Percentiles rank a stretch among this genome's conserved stretches.
phyloP scores from a whole-genome alignment of 2,888 invertebrate species.

The Agrochola macilenta region DNA sequence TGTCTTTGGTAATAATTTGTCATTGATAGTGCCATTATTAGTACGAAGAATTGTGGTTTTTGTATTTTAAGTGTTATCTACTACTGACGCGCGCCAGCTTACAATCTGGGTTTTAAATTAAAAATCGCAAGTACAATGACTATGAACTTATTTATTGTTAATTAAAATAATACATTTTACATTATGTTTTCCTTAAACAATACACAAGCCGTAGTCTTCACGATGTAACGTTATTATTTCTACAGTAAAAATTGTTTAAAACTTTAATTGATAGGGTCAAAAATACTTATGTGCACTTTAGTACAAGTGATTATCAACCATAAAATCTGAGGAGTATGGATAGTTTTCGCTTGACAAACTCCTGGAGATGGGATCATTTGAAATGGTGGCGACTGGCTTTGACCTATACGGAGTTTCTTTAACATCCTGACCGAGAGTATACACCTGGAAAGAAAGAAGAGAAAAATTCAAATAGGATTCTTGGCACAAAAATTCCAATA shows the following conservation, averaged over 20 bases:
- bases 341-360: conserved; percentile 13
- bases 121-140: background rate
- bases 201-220: background rate
- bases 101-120: background rate
- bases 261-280: background rate
- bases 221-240: background rate
- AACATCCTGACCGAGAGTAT: background rate
- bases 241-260: background rate
- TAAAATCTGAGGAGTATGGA: conserved; percentile 5
- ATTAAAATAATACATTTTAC: background rate
- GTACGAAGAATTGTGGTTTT: background rate
- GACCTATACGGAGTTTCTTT: background rate
- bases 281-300: background rate
- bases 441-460: conserved; percentile 3
- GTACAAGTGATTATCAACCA: conserved; percentile 14
- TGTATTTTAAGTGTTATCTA: background rate
- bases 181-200: background rate
- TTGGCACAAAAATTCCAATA: background rate
- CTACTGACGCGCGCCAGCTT: background rate
- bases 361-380: conserved; percentile 13
- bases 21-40: background rate
- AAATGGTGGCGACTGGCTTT: background rate
- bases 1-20: background rate
- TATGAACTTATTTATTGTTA: background rate
- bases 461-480: background rate